Evolutionary conservation across 2,113 vertebrate species (phyloP), one percentile per base, ranked within the genome.

Genomic region (Trematocara marginatum): DNA sequence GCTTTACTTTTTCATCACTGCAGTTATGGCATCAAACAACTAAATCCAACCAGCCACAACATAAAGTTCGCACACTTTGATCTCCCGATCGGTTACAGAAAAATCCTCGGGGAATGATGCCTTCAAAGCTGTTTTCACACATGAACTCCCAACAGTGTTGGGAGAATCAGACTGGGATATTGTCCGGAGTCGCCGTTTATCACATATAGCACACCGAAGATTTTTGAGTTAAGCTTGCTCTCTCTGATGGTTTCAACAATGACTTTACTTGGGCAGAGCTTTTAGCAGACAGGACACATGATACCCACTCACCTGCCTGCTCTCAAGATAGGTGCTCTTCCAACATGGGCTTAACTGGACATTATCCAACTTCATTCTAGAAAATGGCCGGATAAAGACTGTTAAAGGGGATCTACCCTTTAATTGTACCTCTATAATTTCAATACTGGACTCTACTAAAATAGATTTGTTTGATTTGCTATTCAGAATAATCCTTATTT

Each of bases 1-100:
- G 29, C 76, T 88, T 83, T 59, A 54, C 45, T 83, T 90, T 86
- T 83, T 69, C 69, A 80, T 74, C 85, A 31, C 38, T 51, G 42
- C 10, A 71, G 81, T 80, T 47, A 82, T 80, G 86, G 66, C 66
- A 81, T 88, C 79, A 82, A 87, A 89, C 80, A 76, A 83, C 83
- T 81, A 69, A 88, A 88, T 88, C 47, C 78, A 64, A n/a, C 40
- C 26, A 84, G 35, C 71, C 20, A 20, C 35, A 34, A 78, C 10
- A n/a, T 53, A 74, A 29, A 90, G 79, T 88, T 74, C 74, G 49
- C 45, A 87, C 81, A 23, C 84, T 89, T 66, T 83, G 69, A 86
- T 80, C 83, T 56, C 51, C 61, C 16, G 49, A 71, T 79, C 26
- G 34, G 20, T 80, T 69, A 29, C 54, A 54, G 29, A 54, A 78